phyloP scores from a whole-genome alignment of 2,113 vertebrate species.

The Caranx ignobilis region DNA sequence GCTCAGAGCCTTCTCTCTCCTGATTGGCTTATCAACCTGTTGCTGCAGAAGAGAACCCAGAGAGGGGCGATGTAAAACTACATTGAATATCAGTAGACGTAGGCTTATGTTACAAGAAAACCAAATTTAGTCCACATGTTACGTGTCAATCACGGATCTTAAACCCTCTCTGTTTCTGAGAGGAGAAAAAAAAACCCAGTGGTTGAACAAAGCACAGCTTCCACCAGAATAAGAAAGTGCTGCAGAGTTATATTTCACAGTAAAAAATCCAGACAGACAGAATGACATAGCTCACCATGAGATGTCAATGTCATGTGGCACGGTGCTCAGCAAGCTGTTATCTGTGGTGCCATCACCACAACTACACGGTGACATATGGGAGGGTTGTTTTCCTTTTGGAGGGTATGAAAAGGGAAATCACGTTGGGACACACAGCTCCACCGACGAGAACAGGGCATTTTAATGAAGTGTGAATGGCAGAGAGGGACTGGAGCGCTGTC shows the following conservation, averaged over 20 bases:
- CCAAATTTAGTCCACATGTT: not conserved
- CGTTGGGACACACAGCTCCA: not conserved
- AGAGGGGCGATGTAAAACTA: no score
- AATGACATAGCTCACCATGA: conserved; percentile 5
- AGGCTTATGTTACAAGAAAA: not conserved
- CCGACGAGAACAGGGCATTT: conserved; percentile 11
- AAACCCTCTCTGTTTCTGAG: not conserved
- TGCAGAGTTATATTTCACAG: not conserved
- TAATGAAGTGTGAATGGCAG: conserved; percentile 37
- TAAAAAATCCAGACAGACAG: not conserved
- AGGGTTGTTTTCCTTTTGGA: conserved; percentile 1
- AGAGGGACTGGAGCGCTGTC: not conserved
- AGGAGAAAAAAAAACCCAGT: not conserved
- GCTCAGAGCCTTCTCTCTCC: no score
- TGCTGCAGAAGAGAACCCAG: no score
- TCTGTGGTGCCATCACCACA: conserved; percentile 8
- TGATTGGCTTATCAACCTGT: no score
- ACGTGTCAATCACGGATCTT: not conserved
- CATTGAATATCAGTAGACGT: not conserved
- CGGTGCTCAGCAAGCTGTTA: conserved; percentile 16
- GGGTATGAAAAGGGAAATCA: conserved; percentile 14
- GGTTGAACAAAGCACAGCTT: conserved; percentile 1
- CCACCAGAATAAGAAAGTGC: not conserved
- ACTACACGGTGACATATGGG: conserved; percentile 14
- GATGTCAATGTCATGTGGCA: conserved; percentile 8